Base-by-base conservation (phyloP, 2,797 vertebrate genomes). In the Lemur catta region DNA sequence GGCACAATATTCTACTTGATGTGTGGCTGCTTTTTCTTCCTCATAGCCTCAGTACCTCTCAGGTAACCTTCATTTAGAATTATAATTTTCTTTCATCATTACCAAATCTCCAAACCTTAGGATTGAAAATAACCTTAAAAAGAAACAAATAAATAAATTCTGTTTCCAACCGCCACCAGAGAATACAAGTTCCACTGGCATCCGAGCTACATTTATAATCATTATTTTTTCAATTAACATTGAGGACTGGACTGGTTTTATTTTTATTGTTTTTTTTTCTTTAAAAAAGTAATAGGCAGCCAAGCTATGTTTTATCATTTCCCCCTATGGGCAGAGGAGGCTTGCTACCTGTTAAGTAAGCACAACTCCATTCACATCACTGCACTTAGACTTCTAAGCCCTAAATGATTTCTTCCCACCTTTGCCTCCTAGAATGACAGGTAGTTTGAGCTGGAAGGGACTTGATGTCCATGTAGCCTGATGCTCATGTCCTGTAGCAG, bases 301-400 rank as follows among this genome's bases (percentile, higher is more conserved):
- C 30, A 63, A 20, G 28, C 18, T 63, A 0, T 1, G 1, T 43
- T 18, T 81, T 14, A 5, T 20, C 22, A 41, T 7, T 30, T 35
- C 18, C 26, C 20, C 15, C 24, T 4, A 0, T 43, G 33, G 35
- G 1, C 24, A 15, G 0, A 1, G 17, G 22, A 75, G 24, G 10
- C 35, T 35, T 6, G 0, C 30, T 20, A 4, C 18, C 35, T 30
- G 7, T 24, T 2, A 22, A 59, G 6, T 22, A 22, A 33, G 8
- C 6, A 1, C 6, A 7, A 5, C 6, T 26, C 35, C 17, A 2
- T 7, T 72, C n/a, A 28, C 4, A 28, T 50, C 11, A 11, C 7
- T 26, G 13, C 10, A 1, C 38, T 26, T 48, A 22, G 28, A 46
- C 1, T 38, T 61, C 12, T 4, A 11, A 5, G 0, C 13, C 17